phyloP scores from a whole-genome alignment of 2,113 vertebrate species.

The Galeopterus variegatus region DNA sequence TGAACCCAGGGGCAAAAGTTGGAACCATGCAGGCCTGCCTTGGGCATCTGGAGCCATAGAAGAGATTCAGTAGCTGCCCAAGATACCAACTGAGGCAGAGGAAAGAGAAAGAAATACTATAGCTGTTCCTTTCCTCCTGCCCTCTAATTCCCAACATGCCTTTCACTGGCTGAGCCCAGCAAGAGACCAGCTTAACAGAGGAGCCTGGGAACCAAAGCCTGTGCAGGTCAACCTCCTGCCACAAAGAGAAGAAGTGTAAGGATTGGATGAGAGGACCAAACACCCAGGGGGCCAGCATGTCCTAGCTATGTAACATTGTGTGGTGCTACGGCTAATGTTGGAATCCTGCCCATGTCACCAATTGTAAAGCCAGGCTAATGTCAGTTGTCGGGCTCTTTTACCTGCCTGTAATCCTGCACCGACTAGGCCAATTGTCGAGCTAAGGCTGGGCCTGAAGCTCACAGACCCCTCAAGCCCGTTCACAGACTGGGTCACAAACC shows the following conservation, averaged over 20 bases:
- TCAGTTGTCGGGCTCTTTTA: no score
- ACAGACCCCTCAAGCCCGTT: no score
- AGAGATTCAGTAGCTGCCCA: background rate
- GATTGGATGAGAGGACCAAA: background rate
- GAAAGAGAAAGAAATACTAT: background rate
- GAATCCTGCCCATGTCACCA: no score
- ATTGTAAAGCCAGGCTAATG: no score
- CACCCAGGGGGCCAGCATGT: rapidly evolving
- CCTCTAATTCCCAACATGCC: background rate
- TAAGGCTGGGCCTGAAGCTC: no score
- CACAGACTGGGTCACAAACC: no score
- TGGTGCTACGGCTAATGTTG: no score
- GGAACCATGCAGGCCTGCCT: background rate
- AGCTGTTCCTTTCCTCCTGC: background rate
- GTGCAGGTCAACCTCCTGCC: background rate
- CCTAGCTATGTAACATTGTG: background rate
- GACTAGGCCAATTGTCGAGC: no score
- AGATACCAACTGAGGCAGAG: background rate
- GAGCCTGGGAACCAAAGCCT: background rate
- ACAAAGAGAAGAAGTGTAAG: background rate
- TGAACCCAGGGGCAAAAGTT: background rate
- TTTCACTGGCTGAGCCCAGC: background rate
- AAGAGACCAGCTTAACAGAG: background rate
- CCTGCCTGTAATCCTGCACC: no score
- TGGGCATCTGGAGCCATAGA: background rate